Base-by-base conservation (phyloP, 2,888 invertebrate species). In the Eupithecia subfuscata region DNA sequence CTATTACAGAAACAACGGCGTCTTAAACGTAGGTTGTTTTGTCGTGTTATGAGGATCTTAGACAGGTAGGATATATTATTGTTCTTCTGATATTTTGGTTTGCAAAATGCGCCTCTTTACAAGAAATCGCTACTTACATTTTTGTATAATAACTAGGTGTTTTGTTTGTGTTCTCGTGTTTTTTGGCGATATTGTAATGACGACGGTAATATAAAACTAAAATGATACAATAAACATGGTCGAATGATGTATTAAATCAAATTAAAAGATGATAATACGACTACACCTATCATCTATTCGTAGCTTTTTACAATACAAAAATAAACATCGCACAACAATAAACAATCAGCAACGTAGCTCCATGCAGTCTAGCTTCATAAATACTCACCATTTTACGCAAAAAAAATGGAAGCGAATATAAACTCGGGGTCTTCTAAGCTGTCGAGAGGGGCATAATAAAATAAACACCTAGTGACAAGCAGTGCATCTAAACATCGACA, bases 401-500 rank as follows among this genome's bases (percentile, higher is more conserved):
- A 85, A 83, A 80, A 86, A 87, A 84, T 81, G 72, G 25, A 68
- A 68, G 68, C 68, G 22, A 12, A 40, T 77, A 72, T 56, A 65
- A 60, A 60, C 1, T 69, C 69, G 56, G 69, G 30, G 52, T 67
- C 76, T 37, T 77, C 77, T 77, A 71, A 76, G 74, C 73, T 74
- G 74, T 74, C 68, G 52, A 56, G 52, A 56, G 68, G 73, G 43
- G 74, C 68, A 72, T 56, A 82, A 84, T 68, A 76, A 64, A 71
- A 65, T 70, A 88, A 91, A 94, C 93, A 94, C 93, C 94, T 93
- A 93, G 90, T 92, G 92, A 87, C 88, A 95, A 95, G 95, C 95
- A 91, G 95, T 95, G 95, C 95, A 92, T 91, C 94, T 94, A 94
- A 91, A 95, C 94, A 94, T 94, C 92, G 92, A 93, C 87, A 90